phyloP scores from a whole-genome alignment of 2,113 vertebrate genomes.

The Seriola aureovittata region DNA sequence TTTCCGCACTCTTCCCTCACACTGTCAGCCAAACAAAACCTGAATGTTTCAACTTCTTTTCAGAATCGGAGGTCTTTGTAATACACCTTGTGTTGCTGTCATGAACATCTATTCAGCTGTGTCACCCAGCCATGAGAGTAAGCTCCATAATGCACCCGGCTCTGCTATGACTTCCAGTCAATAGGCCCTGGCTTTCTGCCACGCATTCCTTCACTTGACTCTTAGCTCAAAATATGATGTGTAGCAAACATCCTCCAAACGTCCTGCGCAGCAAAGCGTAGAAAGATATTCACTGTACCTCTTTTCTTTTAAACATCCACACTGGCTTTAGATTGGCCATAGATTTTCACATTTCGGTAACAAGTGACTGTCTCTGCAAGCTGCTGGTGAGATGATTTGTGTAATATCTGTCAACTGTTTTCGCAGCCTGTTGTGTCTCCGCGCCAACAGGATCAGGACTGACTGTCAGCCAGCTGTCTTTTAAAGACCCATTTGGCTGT shows the following conservation, averaged over 20 bases:
- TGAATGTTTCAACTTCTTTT: conserved; percentile 34
- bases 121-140: conserved; percentile 59
- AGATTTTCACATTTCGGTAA: conserved; percentile 12
- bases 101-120: conserved; percentile 63
- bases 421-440: conserved; percentile 26
- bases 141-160: conserved; percentile 47
- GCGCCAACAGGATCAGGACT: conserved; percentile 37
- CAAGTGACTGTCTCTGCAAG: neutral
- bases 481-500: conserved; percentile 48
- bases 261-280: neutral
- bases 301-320: conserved; percentile 21
- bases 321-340: neutral
- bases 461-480: conserved; percentile 45
- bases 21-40: conserved; percentile 49
- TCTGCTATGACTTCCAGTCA: conserved; percentile 44
- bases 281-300: neutral
- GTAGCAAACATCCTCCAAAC: conserved; percentile 18
- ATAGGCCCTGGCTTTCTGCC: conserved; percentile 59
- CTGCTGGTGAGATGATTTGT: conserved; percentile 9
- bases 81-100: conserved; percentile 57
- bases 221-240: conserved; percentile 45
- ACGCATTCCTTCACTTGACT: conserved; percentile 66
- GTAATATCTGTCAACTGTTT: conserved; percentile 25
- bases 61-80: conserved; percentile 42
- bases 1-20: conserved; percentile 34